Evolutionary conservation across 2,797 vertebrate species (phyloP).

Genomic region (Threskiornis aethiopicus): DNA sequence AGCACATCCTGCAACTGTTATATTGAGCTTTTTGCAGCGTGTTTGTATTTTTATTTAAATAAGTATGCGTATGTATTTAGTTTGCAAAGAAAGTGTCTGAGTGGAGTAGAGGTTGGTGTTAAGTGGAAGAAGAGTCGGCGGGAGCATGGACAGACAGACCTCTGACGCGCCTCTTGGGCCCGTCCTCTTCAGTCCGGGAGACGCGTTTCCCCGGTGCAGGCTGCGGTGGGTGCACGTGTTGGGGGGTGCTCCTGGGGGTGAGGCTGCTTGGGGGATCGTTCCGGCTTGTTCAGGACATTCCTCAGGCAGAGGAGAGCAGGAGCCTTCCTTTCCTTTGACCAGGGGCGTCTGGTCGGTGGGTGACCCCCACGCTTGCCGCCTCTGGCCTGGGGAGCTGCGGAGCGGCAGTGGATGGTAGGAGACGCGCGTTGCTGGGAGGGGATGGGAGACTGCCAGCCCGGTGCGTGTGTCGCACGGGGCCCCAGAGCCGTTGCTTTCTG

Average conservation of each 20-base stretch:
- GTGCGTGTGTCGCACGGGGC: not conserved
- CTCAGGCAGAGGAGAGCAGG: not conserved
- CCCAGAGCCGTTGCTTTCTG: not conserved
- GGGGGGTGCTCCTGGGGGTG: not conserved
- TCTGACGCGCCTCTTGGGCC: not conserved
- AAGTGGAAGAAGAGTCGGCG: not conserved
- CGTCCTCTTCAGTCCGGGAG: not conserved
- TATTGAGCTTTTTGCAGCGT: not conserved
- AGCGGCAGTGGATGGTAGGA: not conserved
- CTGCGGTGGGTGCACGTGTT: not conserved
- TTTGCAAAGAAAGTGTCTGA: not conserved
- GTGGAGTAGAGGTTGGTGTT: not conserved
- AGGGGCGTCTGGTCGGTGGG: fast-evolving
- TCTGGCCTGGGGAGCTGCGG: not conserved
- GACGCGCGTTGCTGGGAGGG: not conserved
- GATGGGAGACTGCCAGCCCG: not conserved
- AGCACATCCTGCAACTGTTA: not conserved
- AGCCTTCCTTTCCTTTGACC: not conserved
- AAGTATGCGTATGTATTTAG: not conserved
- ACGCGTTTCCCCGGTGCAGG: not conserved
- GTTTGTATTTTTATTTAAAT: not conserved
- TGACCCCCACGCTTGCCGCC: not conserved
- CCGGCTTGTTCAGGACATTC: not conserved
- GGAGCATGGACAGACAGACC: not conserved
- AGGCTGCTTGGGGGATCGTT: not conserved